Evolutionary conservation across 2,888 invertebrate genomes (phyloP), one percentile per base, ranked within the genome.

Genomic region (Orchesellides sinensis): DNA sequence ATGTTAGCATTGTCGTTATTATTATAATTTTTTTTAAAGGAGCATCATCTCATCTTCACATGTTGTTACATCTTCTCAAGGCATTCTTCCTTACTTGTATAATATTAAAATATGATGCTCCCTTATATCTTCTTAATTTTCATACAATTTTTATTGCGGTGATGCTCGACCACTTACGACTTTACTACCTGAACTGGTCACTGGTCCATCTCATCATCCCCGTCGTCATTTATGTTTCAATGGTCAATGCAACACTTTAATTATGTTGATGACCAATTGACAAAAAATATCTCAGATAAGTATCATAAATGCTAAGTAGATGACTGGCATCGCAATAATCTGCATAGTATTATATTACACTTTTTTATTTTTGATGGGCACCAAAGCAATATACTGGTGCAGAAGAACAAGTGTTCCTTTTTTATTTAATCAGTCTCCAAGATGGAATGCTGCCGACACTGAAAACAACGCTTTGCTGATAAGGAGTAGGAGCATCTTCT

Each of bases 371-470:
- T 59, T 77, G 77, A 56, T 56, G 66, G n/a, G 68, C 66, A 56
- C 49, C 4, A 47, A 68, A 40, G 66, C 68, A 77, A 77, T 77
- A 66, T 68, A 77, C 45, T 66, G 21, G 77, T 77, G 66, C 77
- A 54, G 12, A 29, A 5, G 23, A 52, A n/a, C 23, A 21, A n/a
- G 52, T 6, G 23, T 52, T 47, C 4, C 17, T 66, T 66, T 61
- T 66, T 75, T 75, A 59, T 47, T 47, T 27, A 59, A 40, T n/a
- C n/a, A n/a, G n/a, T n/a, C n/a, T n/a, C n/a, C n/a, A 63, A 68
- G 47, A 35, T 69, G 78, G 78, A 78, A 78, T 78, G 78, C 63
- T 49, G 78, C 47, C 45, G 78, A 78, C 78, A 78, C 78, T 78
- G 78, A 78, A 63, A 35, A 59, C 8, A 29, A 52, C 14, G 29